Evolutionary conservation across 2,888 invertebrate species (phyloP).

Genomic region (Harpalus rubripes): DNA sequence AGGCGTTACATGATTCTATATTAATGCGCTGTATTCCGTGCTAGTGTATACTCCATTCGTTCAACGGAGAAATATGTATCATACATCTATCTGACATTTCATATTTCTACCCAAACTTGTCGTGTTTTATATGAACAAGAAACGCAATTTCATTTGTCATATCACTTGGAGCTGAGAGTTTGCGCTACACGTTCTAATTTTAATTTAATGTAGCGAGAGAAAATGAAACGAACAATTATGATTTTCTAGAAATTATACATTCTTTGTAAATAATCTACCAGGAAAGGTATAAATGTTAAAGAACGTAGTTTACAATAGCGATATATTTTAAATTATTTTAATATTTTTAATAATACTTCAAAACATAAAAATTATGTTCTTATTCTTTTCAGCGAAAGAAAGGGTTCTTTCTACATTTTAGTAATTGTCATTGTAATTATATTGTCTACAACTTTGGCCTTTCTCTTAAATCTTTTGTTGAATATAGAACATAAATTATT

Average conservation of each 20-base stretch:
- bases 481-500: no score
- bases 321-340: background rate
- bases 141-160: constrained; percentile 59
- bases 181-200: constrained; percentile 14
- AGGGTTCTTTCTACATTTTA: background rate
- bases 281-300: background rate
- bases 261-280: background rate
- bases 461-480: no score
- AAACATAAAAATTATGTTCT: no score
- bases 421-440: no score
- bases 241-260: background rate
- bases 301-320: background rate
- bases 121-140: constrained; percentile 57
- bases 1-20: constrained; percentile 17
- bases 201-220: constrained; percentile 25
- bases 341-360: background rate
- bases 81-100: constrained; percentile 54
- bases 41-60: constrained; percentile 19
- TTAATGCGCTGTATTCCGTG: constrained; percentile 33
- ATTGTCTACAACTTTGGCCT: no score
- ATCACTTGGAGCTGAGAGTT: constrained; percentile 22
- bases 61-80: constrained; percentile 48
- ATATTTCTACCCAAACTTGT: constrained; percentile 55
- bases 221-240: background rate
- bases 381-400: background rate